A percentile compares a stretch with the other conserved stretches of the same genome.
phyloP scores from a whole-genome alignment of 2,888 invertebrate species.

The Ichneumon xanthorius region DNA sequence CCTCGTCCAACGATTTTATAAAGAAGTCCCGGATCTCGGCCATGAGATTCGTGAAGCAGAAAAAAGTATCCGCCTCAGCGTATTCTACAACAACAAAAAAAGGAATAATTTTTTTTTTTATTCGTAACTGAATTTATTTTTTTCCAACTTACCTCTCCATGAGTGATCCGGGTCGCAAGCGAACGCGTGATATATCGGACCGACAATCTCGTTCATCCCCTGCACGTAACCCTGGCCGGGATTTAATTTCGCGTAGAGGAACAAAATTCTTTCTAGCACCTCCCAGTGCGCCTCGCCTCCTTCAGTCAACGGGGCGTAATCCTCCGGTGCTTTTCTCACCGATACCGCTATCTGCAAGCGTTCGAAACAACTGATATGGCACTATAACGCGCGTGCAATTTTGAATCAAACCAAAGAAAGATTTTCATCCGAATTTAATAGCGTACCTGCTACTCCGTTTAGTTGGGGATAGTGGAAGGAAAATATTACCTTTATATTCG shows the following conservation, averaged over 20 bases:
- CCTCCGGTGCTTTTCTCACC: slow-evolving; percentile 91
- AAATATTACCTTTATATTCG: slow-evolving; percentile 43
- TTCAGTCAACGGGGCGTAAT: slow-evolving; percentile 94
- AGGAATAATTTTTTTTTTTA: slow-evolving; percentile 13
- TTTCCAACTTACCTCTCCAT: slow-evolving; percentile 88
- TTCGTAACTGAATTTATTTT: not conserved
- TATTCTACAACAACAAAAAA: slow-evolving; percentile 87
- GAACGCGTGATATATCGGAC: slow-evolving; percentile 98
- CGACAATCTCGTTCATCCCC: slow-evolving; percentile 99
- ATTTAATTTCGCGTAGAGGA: slow-evolving; percentile 98
- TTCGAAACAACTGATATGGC: slow-evolving; percentile 43
- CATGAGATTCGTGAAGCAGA: slow-evolving; percentile 99
- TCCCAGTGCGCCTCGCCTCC: slow-evolving; percentile 99
- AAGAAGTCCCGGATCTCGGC: slow-evolving; percentile 98
- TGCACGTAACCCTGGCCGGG: slow-evolving; percentile 98
- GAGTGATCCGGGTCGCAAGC: slow-evolving; percentile 94
- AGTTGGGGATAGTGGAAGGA: slow-evolving; percentile 40
- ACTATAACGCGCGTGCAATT: slow-evolving; percentile 39
- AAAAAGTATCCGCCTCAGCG: slow-evolving; percentile 99
- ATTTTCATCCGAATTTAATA: slow-evolving; percentile 52
- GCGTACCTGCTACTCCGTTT: slow-evolving; percentile 80
- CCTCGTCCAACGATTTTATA: slow-evolving; percentile 97
- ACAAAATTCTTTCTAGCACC: slow-evolving; percentile 98
- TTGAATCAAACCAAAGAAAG: slow-evolving; percentile 10
- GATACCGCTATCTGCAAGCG: slow-evolving; percentile 88